Evolutionary conservation across 2,113 vertebrate species (phyloP), one percentile per base, ranked within the genome.

Genomic region (Acrocephalus kingi): DNA sequence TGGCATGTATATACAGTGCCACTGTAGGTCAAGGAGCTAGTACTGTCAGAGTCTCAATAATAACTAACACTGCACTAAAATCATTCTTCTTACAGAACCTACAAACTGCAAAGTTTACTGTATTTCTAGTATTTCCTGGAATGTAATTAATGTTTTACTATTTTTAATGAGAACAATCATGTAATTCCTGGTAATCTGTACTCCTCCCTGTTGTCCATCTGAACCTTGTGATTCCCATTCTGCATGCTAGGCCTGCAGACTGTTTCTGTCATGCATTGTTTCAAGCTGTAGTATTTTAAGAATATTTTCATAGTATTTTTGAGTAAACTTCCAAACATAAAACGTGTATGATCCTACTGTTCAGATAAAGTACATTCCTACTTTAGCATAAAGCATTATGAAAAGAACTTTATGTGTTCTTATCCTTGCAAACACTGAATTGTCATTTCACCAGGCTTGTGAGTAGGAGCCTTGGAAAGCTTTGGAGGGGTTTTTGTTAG

Each of bases 101-200:
- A 45, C 58, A 67, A 54, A 37, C 41, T 27, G 39, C 85, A 18
- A 89, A 55, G 24, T 89, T 89, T 87, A 72, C 82, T 93, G 78
- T 86, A 51, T 73, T 96, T 95, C 91, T 79, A 91, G 31, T 68
- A 82, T 89, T 84, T 96, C 56, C 58, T 96, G 66, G 91, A 91
- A 73, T 66, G 80, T 81, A 91, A 86, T 93, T 71, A 55, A 89
- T 64, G 80, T 91, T 95, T 92, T 73, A 27, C 68, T 87, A 43
- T 91, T 96, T 95, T 87, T 86, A 94, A 92, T 93, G n/a, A 62
- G 71, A 88, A 77, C 22, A 73, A 2, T 83, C 21, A 16, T 91
- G 90, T 97, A 72, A 90, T 64, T 89, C 90, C 73, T 93, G 94
- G 46, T 94, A 74, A 72, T 77, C n/a, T 93, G 59, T 96, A 64